Percentiles rank a stretch among this genome's conserved stretches.
These are phyloP conservation scores for Euwallacea similis DNA, from an alignment of 1,140 invertebrate species.

Conservation along the genomic window DNA sequence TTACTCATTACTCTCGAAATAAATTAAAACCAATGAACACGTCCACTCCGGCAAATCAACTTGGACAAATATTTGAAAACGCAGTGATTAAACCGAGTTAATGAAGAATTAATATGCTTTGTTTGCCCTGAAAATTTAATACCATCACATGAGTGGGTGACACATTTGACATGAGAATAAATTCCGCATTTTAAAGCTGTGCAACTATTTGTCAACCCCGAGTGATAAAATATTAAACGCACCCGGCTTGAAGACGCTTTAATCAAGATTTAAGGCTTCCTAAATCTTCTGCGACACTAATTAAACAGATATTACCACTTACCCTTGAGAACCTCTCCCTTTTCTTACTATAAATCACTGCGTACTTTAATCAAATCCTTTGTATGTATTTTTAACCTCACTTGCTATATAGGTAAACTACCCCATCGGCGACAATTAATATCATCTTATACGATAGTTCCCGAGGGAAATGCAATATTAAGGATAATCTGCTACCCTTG, in stretches of 20 bases:
- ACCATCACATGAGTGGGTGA: not conserved
- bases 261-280: constrained; percentile 27
- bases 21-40: too few species aligned
- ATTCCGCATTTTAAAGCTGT: not conserved
- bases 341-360: constrained; percentile 24
- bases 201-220: constrained; percentile 5
- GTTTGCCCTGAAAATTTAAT: constrained; percentile 15
- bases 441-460: constrained; percentile 17
- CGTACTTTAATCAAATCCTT: constrained; percentile 29
- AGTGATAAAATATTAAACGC: constrained; percentile 24
- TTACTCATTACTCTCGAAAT: too few species aligned
- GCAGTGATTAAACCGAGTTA: constrained; percentile 22
- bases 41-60: too few species aligned
- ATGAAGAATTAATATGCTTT: constrained; percentile 32
- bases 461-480: constrained; percentile 22
- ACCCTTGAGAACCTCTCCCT: constrained; percentile 29
- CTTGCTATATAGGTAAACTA: too few species aligned
- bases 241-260: constrained; percentile 19
- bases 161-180: not conserved
- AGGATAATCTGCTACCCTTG: constrained; percentile 29
- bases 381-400: constrained; percentile 14
- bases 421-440: constrained; percentile 11
- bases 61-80: constrained; percentile 28
- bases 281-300: constrained; percentile 28
- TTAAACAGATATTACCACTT: constrained; percentile 34